phyloP scores from a whole-genome alignment of 1,140 invertebrate genomes.

The Heliconius hewitsoni region DNA sequence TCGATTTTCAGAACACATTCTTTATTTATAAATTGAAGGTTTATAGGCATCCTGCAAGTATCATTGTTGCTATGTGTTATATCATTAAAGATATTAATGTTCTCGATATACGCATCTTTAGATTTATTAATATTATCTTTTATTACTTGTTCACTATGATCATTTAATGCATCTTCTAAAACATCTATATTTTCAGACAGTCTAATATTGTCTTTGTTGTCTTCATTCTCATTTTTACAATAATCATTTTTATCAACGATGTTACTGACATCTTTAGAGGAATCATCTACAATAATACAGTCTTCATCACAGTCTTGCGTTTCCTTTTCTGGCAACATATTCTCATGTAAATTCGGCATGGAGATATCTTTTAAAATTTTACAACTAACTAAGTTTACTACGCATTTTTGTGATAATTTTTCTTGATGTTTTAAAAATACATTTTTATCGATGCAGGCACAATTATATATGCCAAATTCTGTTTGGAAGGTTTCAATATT shows the following conservation, averaged over 20 bases:
- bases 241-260: not conserved
- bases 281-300: conserved; percentile 52
- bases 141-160: conserved; percentile 37
- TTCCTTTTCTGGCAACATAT: not conserved
- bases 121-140: conserved; percentile 3
- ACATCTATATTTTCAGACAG: conserved; percentile 24
- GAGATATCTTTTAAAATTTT: not conserved
- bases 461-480: conserved; percentile 57
- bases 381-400: conserved; percentile 42
- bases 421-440: conserved; percentile 55
- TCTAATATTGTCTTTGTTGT: not conserved
- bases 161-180: conserved; percentile 43
- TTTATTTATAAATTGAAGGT: not conserved
- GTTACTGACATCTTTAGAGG: conserved; percentile 31
- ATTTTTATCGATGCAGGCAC: conserved; percentile 40
- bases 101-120: not conserved
- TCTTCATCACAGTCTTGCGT: conserved; percentile 18
- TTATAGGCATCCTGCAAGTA: not conserved
- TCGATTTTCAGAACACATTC: conserved; percentile 42
- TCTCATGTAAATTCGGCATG: not conserved
- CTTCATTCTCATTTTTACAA: not conserved
- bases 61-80: not conserved
- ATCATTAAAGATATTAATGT: not conserved
- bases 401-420: conserved; percentile 54
- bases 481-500: conserved; percentile 46